phyloP scores from a whole-genome alignment of 2,113 vertebrate genomes.

The Megatriorchis doriae region DNA sequence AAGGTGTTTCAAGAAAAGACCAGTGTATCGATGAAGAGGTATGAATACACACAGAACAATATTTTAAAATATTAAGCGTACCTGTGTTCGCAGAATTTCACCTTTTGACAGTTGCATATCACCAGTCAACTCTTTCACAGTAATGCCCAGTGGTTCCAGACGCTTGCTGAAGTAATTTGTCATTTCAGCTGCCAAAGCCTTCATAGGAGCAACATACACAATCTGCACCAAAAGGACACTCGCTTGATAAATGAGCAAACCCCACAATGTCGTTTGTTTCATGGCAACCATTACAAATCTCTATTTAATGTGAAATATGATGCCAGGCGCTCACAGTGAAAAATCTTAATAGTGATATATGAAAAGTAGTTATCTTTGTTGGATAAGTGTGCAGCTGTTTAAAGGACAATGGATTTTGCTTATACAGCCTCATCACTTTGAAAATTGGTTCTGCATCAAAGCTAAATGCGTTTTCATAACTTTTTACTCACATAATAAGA shows the following conservation, averaged over 20 bases:
- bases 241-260: conserved; percentile 85
- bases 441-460: conserved; percentile 71
- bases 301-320: conserved; percentile 86
- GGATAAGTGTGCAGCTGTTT: conserved; percentile 64
- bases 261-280: conserved; percentile 76
- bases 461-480: conserved; percentile 60
- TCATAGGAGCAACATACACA: conserved; percentile 97
- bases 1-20: not conserved
- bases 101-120: conserved; percentile 98
- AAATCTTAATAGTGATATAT: conserved; percentile 85
- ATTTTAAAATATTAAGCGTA: conserved; percentile 52
- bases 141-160: conserved; percentile 88
- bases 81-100: conserved; percentile 97
- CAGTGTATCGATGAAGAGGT: fast-evolving
- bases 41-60: not conserved
- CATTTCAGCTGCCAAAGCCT: conserved; percentile 99
- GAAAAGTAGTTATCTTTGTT: conserved; percentile 75
- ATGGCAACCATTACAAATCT: conserved; percentile 81
- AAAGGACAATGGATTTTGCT: conserved; percentile 75
- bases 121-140: conserved; percentile 93
- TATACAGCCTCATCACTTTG: conserved; percentile 60
- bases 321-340: conserved; percentile 68
- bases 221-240: conserved; percentile 82
- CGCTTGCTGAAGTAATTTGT: conserved; percentile 98
- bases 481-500: conserved; percentile 58